Conservation (phyloP, 2,888 invertebrate species). For the Xylota segnis region DNA sequence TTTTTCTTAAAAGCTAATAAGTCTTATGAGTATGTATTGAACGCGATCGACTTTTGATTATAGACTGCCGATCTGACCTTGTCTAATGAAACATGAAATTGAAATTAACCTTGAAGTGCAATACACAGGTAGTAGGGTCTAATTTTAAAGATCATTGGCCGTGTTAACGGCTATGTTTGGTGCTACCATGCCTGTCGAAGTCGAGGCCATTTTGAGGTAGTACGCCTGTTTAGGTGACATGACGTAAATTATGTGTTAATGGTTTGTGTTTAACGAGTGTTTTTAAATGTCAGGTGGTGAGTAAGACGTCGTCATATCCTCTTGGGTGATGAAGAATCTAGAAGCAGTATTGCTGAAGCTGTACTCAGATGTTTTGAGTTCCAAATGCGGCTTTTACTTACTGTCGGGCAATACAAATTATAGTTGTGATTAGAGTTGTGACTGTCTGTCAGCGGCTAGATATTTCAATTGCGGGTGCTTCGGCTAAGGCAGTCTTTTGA, state of each 20-base stretch:
- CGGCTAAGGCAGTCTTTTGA: too few species aligned
- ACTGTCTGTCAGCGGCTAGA: too few species aligned
- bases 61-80: not conserved
- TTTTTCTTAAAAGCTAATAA: not conserved
- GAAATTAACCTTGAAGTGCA: not conserved
- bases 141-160: conserved; percentile 16
- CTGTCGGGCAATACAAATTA: too few species aligned
- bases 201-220: not conserved
- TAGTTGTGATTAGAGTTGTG: too few species aligned
- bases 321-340: not conserved
- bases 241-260: not conserved
- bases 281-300: not conserved
- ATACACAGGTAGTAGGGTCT: not conserved
- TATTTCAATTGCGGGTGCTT: too few species aligned
- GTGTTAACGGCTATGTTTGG: not conserved
- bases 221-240: not conserved
- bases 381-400: too few species aligned
- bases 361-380: too few species aligned
- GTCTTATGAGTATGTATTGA: not conserved
- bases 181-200: not conserved
- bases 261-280: not conserved
- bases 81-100: conserved; percentile 5
- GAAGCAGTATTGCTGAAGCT: not conserved
- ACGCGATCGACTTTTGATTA: not conserved
- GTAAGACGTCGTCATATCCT: not conserved